Evolutionary conservation across 2,113 vertebrate species (phyloP).

Genomic region (Sinocyclocheilus anshuiensis): DNA sequence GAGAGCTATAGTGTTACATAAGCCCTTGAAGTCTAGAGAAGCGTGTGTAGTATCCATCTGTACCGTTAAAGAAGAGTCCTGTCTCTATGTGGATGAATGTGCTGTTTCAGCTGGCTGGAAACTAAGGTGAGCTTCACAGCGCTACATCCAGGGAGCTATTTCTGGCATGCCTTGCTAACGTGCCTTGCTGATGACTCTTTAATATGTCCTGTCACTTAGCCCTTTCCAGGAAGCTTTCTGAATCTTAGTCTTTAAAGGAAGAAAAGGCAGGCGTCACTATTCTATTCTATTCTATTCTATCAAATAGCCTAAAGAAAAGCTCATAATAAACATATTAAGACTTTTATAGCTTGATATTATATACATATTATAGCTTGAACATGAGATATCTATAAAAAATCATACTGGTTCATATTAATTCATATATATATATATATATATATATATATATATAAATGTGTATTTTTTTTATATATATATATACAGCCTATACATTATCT

Average conservation of each 20-base stretch:
- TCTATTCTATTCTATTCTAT: conserved; percentile 8
- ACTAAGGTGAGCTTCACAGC: conserved; percentile 9
- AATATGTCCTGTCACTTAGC: conserved; percentile 41
- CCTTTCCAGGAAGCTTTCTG: conserved; percentile 32
- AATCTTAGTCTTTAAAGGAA: conserved; percentile 1
- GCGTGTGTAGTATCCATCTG: conserved; percentile 9
- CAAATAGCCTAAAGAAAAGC: neutral
- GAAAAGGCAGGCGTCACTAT: conserved; percentile 23
- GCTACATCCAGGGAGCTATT: conserved; percentile 24
- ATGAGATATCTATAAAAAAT: neutral
- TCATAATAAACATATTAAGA: too few relatives aligned
- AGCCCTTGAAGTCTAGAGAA: neutral
- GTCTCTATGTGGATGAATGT: conserved; percentile 17
- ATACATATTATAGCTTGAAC: neutral
- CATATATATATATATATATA: too few relatives aligned
- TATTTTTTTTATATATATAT: too few relatives aligned
- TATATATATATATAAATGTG: too few relatives aligned
- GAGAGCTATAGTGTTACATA: neutral
- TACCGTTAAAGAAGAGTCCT: neutral
- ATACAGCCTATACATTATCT: too few relatives aligned
- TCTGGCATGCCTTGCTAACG: conserved; percentile 28
- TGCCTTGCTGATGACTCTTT: conserved; percentile 13
- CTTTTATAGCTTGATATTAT: neutral
- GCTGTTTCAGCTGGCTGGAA: conserved; percentile 28
- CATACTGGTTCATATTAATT: too few relatives aligned